Evolutionary conservation across 2,113 vertebrate genomes (phyloP), one percentile per base, ranked within the genome.

Genomic region (Melanostigma gelatinosum): DNA sequence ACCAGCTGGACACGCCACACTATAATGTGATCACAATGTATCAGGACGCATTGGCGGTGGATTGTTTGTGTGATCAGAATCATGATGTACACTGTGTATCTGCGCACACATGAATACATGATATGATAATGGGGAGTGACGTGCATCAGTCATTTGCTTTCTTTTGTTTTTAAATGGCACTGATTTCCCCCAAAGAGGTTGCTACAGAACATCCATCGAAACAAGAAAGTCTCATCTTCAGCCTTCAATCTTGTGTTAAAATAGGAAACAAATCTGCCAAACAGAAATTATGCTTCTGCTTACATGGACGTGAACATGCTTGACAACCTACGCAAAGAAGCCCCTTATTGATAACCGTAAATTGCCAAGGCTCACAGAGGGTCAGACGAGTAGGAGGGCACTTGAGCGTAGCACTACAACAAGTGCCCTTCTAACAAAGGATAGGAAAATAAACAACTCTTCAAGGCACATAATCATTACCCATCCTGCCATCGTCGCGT

Each of bases 1-100:
- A 88, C 86, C 92, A 92, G 91, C 87, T 93, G 91, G 84, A n/a
- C 78, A 50, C 76, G 79, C 24, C 22, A 9, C 57, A 34, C 40
- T 46, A 50, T 87, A 89, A 90, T 84, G 62, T 77, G 46, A 89
- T 90, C 85, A 82, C 69, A 44, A 24, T 61, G 62, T 50, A 83
- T 79, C 75, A 68, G 48, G 66, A 79, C 11, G 22, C 57, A 71
- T 70, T 61, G 63, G 61, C 63, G 70, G 83, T 64, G 46, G 54
- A 50, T 64, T 64, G 63, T 34, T 15, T 40, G 29, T 36, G 40
- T 40, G 52, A 58, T 67, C 50, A 34, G 40, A 60, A 58, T 50
- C 16, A 67, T 70, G 72, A 46, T 69, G n/a, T n/a, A n/a, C n/a
- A n/a, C n/a, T n/a, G n/a, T n/a, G n/a, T n/a, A n/a, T n/a, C n/a